These are phyloP conservation scores for Spea multiplicata DNA, from an alignment of 2,113 vertebrate species.

Conservation along the genomic window DNA sequence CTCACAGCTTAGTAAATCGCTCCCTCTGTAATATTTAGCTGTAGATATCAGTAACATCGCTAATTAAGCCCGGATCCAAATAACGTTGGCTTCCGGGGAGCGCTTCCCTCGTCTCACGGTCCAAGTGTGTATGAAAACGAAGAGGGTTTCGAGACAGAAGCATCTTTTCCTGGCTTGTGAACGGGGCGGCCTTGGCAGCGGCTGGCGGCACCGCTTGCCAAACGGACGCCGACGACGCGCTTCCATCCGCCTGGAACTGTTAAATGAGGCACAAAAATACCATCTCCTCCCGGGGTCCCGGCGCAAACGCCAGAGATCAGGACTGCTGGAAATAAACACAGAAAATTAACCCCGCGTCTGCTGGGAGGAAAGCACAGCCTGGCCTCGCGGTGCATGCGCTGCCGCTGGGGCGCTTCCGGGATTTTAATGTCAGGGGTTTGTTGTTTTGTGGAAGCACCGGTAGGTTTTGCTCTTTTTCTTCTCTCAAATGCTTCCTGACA, in stretches of 20 bases:
- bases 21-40: too few species aligned
- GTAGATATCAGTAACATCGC: too few species aligned
- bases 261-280: background rate
- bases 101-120: conserved; percentile 8
- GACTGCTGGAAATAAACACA: background rate
- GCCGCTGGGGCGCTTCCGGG: too few species aligned
- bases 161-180: conserved; percentile 36
- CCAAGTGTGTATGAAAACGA: conserved; percentile 34
- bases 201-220: conserved; percentile 2
- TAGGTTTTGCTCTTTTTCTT: conserved; percentile 2
- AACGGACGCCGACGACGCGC: conserved; percentile 11
- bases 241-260: conserved; percentile 28
- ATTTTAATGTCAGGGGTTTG: background rate
- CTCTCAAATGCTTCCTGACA: conserved; percentile 24
- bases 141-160: conserved; percentile 35
- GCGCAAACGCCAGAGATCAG: background rate
- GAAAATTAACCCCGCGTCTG: background rate
- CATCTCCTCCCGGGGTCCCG: background rate
- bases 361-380: background rate
- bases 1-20: too few species aligned
- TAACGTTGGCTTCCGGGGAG: conserved; percentile 12
- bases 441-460: background rate
- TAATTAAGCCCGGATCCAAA: too few species aligned
- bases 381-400: too few species aligned
- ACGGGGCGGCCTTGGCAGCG: conserved; percentile 17